Conservation (phyloP, 1,140 invertebrate genomes). For the Radopholus similis region DNA sequence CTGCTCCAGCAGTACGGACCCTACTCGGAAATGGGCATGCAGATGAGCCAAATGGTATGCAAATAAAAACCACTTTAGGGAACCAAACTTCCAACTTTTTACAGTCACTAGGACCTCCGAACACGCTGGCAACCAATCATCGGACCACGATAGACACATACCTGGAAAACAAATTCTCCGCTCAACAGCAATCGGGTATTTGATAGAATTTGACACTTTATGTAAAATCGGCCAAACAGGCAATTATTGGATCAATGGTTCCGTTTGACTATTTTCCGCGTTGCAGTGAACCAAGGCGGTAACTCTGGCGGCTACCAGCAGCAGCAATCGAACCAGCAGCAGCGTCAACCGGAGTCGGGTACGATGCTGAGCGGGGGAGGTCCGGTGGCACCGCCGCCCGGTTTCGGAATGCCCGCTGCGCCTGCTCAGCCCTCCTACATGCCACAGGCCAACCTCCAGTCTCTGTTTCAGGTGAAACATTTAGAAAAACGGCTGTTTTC, state of each 20-base stretch:
- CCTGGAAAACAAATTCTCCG: slow-evolving; percentile 12
- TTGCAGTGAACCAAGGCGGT: neutral
- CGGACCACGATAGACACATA: slow-evolving; percentile 9
- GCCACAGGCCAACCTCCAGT: slow-evolving; percentile 13
- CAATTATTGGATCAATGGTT: neutral
- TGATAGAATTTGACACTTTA: too few relatives aligned
- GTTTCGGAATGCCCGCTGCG: slow-evolving; percentile 15
- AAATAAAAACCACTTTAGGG: neutral
- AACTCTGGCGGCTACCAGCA: slow-evolving; percentile 6
- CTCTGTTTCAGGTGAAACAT: slow-evolving; percentile 1
- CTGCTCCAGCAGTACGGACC: slow-evolving; percentile 18
- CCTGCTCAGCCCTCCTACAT: slow-evolving; percentile 10
- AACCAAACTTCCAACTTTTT: neutral
- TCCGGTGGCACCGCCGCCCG: slow-evolving; percentile 13
- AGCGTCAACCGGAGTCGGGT: neutral
- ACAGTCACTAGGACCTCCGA: slow-evolving; percentile 8
- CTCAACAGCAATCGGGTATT: slow-evolving; percentile 3
- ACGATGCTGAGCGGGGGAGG: slow-evolving; percentile 3
- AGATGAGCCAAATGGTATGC: slow-evolving; percentile 11
- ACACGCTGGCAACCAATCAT: slow-evolving; percentile 7
- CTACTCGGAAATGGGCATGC: slow-evolving; percentile 5
- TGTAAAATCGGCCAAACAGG: neutral
- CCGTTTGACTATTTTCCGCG: neutral
- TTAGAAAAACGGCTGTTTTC: neutral
- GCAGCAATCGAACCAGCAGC: neutral